Conservation (phyloP, 2,888 invertebrate genomes). For the Drosophila setosimentum region DNA sequence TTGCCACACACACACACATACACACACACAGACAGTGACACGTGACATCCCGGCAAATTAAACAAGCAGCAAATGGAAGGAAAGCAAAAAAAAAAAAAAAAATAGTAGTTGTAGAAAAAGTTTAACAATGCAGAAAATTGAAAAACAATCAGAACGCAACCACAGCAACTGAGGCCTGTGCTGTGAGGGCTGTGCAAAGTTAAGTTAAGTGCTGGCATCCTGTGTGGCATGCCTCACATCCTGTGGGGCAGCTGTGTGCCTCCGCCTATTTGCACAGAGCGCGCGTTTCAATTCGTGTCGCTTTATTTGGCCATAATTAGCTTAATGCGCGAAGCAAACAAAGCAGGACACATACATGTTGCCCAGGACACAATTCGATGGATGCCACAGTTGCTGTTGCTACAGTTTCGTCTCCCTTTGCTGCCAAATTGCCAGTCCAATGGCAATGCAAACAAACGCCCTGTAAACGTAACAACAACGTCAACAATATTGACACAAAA, state of each 20-base stretch:
- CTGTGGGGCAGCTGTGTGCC: background rate
- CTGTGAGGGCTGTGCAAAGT: constrained; percentile 54
- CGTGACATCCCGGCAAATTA: constrained; percentile 77
- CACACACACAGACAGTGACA: constrained; percentile 43
- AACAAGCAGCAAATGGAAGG: constrained; percentile 58
- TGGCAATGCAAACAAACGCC: constrained; percentile 69
- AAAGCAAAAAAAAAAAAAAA: constrained; percentile 1
- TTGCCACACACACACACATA: constrained; percentile 17
- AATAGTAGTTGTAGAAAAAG: constrained; percentile 47
- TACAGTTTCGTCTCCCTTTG: constrained; percentile 50
- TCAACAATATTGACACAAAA: constrained; percentile 38
- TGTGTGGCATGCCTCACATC: constrained; percentile 9
- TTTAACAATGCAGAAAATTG: constrained; percentile 85
- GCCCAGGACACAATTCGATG: background rate
- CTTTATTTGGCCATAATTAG: constrained; percentile 81
- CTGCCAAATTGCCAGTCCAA: constrained; percentile 55
- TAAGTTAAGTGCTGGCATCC: constrained; percentile 73
- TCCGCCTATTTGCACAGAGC: constrained; percentile 53
- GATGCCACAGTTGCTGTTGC: background rate
- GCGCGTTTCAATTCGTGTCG: constrained; percentile 68
- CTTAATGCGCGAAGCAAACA: constrained; percentile 78
- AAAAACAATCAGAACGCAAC: constrained; percentile 77
- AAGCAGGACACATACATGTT: constrained; percentile 49
- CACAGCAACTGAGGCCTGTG: constrained; percentile 40
- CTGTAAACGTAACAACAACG: constrained; percentile 34